These are phyloP conservation scores for Agrochola circellaris DNA, from an alignment of 2,888 invertebrate genomes.

Conservation along the genomic window DNA sequence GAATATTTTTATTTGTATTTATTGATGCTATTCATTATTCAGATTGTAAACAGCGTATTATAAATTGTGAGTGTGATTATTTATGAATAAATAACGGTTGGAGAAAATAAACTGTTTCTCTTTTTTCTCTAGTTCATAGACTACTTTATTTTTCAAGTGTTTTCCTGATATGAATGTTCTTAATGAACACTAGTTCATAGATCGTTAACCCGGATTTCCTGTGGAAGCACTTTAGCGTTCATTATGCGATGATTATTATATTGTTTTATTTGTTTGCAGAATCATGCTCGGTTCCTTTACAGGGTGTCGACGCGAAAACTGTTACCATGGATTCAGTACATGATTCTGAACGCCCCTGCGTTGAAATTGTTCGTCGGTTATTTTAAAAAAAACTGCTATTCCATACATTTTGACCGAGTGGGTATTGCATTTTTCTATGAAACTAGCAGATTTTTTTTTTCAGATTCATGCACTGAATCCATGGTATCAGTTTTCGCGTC, in stretches of 20 bases:
- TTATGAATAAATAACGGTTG: conserved; percentile 37
- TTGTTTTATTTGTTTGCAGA: conserved; percentile 20
- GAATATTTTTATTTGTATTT: conserved; percentile 55
- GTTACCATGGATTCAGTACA: no score
- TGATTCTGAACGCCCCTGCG: no score
- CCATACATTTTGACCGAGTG: no score
- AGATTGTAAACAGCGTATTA: conserved; percentile 35
- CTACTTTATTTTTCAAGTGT: conserved; percentile 10
- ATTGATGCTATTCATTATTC: conserved; percentile 58
- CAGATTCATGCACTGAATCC: no score
- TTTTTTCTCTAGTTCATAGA: not conserved
- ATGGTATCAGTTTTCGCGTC: no score
- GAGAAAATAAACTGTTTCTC: not conserved
- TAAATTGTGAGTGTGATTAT: conserved; percentile 28
- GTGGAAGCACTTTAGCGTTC: not conserved
- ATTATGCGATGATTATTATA: conserved; percentile 2
- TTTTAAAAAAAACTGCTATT: no score
- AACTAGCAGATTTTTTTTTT: no score
- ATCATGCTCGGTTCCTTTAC: not conserved
- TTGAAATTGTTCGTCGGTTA: no score
- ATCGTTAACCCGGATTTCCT: conserved; percentile 35
- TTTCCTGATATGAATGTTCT: not conserved
- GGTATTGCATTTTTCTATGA: no score
- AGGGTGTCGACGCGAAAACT: no score
- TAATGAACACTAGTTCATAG: conserved; percentile 15